Conservation (phyloP, 2,113 vertebrate genomes). For the Carlito syrichta region DNA sequence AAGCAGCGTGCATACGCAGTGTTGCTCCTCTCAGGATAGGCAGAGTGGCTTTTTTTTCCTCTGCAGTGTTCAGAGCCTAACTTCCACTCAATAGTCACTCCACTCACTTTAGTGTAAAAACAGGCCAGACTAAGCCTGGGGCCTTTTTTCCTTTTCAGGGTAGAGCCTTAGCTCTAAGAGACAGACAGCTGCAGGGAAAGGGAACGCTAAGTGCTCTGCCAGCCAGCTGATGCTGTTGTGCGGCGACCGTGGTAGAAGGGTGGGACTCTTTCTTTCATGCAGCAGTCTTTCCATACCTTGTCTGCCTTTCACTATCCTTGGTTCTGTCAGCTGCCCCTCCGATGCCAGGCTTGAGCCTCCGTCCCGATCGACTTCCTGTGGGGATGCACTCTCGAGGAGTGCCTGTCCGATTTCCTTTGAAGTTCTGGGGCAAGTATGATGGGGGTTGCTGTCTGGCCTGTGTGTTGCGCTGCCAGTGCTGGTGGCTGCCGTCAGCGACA, state of each 20-base stretch:
- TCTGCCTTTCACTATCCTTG: neutral
- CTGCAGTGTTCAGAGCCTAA: neutral
- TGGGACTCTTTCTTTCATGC: neutral
- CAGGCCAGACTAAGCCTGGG: neutral
- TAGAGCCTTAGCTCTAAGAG: neutral
- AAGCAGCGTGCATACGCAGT: neutral
- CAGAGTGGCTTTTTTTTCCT: neutral
- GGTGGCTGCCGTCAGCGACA: neutral
- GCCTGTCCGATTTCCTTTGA: neutral
- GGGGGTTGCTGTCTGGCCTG: neutral
- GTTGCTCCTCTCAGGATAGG: rapidly evolving
- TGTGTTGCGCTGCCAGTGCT: neutral
- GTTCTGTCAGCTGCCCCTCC: neutral
- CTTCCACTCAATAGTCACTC: neutral
- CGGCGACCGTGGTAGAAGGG: neutral
- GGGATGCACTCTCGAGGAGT: neutral
- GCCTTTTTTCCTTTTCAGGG: neutral
- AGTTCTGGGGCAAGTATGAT: neutral
- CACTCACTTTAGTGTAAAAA: neutral
- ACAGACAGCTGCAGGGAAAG: neutral
- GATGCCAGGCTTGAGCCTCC: neutral
- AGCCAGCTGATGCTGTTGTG: neutral
- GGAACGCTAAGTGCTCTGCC: neutral
- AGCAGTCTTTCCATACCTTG: neutral
- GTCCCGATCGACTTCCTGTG: neutral